A percentile compares a stretch with the other conserved stretches of the same genome.
Conservation (phyloP, 2,113 vertebrate genomes). For the Rana temporaria region DNA sequence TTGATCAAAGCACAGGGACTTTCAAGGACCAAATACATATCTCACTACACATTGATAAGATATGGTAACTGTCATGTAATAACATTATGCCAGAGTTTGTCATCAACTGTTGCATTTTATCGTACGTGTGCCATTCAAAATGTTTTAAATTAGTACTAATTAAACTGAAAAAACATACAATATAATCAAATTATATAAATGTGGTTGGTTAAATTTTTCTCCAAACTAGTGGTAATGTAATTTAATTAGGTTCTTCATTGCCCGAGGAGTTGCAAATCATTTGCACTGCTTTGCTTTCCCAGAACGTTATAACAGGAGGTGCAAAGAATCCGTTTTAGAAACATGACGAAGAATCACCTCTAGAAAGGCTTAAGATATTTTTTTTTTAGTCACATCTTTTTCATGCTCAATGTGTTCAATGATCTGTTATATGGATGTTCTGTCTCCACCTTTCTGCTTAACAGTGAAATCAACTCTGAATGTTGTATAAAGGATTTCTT, state of each 20-base stretch:
- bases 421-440: background rate
- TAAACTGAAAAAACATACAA: background rate
- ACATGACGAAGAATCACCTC: conserved; percentile 31
- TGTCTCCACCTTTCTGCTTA: background rate
- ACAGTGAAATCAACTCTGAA: background rate
- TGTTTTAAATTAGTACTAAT: conserved; percentile 1
- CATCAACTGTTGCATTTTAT: background rate
- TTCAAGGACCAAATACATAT: too few species aligned
- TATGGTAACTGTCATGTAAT: background rate
- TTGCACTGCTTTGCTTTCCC: conserved; percentile 33
- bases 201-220: background rate
- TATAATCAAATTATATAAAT: conserved; percentile 20
- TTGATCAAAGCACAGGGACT: too few species aligned
- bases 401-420: background rate
- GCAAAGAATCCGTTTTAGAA: conserved; percentile 41
- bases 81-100: background rate
- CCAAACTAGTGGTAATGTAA: conserved; percentile 12
- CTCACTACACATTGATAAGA: too few species aligned
- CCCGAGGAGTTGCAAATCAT: conserved; percentile 17
- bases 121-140: background rate
- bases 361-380: conserved; percentile 21
- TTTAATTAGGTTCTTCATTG: conserved; percentile 23
- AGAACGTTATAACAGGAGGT: conserved; percentile 38
- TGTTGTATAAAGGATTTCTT: background rate
- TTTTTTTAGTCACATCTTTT: background rate